phyloP scores from a whole-genome alignment of 1,140 invertebrate species.

The Trissolcus basalis region DNA sequence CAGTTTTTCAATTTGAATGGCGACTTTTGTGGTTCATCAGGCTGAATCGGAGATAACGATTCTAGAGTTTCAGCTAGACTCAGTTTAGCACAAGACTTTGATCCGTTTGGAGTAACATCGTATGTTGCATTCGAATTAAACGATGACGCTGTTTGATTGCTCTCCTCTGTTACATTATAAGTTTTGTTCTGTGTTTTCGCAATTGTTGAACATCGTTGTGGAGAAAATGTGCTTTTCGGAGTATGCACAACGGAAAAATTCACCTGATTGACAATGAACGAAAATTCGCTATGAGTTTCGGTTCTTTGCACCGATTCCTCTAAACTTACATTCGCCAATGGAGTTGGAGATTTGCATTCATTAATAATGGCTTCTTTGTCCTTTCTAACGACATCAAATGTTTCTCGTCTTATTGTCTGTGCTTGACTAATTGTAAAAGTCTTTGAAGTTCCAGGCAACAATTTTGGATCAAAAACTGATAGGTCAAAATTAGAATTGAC shows the following conservation, averaged over 20 bases:
- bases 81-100: conserved; percentile 29
- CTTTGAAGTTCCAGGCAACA: neutral
- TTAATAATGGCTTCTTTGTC: too few species aligned
- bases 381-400: conserved; percentile 47
- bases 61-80: conserved; percentile 53
- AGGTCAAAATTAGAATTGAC: conserved; percentile 15
- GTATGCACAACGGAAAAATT: conserved; percentile 58
- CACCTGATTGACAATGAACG: conserved; percentile 64
- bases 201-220: conserved; percentile 55
- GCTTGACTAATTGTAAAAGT: conserved; percentile 11
- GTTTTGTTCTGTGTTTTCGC: conserved; percentile 25
- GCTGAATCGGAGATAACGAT: conserved; percentile 31
- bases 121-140: conserved; percentile 55
- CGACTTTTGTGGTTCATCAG: conserved; percentile 20
- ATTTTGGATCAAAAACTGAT: neutral
- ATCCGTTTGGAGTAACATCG: conserved; percentile 53
- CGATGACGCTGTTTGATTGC: conserved; percentile 12
- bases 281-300: conserved; percentile 58
- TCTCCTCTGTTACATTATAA: conserved; percentile 22
- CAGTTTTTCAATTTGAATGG: conserved; percentile 12
- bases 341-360: neutral
- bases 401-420: conserved; percentile 59
- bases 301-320: conserved; percentile 10
- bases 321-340: neutral
- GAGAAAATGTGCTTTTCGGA: conserved; percentile 43